Evolutionary conservation across 1,140 invertebrate genomes (phyloP), one percentile per base, ranked within the genome.

Genomic region (Dufourea novaeangliae): DNA sequence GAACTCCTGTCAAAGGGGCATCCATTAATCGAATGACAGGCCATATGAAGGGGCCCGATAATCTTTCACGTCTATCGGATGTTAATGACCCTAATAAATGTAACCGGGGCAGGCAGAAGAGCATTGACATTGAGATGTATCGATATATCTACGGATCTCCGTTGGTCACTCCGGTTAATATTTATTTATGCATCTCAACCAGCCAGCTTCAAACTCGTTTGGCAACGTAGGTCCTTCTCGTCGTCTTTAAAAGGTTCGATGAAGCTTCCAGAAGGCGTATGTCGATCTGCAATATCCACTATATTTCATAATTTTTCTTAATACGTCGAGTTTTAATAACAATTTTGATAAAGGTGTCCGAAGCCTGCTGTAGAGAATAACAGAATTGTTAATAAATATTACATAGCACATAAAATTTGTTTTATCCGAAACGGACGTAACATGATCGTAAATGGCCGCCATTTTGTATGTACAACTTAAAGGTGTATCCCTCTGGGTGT

Each of bases 71-170:
- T 82, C 76, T 90, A 91, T 92, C 88, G 85, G 83, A 91, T 90
- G 89, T 90, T 91, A 92, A 92, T 89, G 89, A 91, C 87, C 88
- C 79, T 91, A 90, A 92, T 90, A 88, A 92, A 90, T 87, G 88
- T 90, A 89, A 91, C 88, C 90, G 80, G 86, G 89, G 86, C 84
- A 82, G 74, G 78, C 79, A 84, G 74, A 80, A 80, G 86, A 90
- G 88, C 91, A 91, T 88, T 91, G 91, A 90, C 91, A 91, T 88
- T 88, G 85, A 90, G 89, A 90, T 89, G 90, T 89, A 86, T 85
- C 85, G 89, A 88, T 90, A 59, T 69, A 89, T 80, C 73, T 74
- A 66, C 82, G 67, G 84, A 87, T 90, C 82, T 86, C 70, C 37
- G 82, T 78, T 82, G 80, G 85, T 79, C 83, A 81, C 83, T 82